phyloP scores from a whole-genome alignment of 2,888 invertebrate genomes.

The Myopa testacea region DNA sequence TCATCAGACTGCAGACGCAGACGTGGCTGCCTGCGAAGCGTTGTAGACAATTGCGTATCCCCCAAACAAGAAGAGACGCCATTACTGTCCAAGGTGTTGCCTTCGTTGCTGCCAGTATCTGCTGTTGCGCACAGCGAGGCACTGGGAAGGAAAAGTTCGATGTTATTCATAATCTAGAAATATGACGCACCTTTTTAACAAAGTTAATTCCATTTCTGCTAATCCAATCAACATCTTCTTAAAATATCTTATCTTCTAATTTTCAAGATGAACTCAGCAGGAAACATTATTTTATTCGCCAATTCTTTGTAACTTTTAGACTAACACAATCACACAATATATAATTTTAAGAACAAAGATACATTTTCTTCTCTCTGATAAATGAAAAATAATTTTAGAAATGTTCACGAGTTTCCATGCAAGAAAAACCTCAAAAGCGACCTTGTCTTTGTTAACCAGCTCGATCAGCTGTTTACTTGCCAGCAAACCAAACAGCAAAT shows the following conservation, averaged over 20 bases:
- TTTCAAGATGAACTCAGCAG: background rate
- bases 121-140: background rate
- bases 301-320: background rate
- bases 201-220: background rate
- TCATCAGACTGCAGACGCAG: constrained; percentile 16
- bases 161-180: background rate
- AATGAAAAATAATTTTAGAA: too few relatives aligned
- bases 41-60: background rate
- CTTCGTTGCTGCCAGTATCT: background rate
- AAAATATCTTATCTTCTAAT: background rate
- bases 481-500: background rate
- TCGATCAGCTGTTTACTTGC: background rate
- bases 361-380: too few relatives aligned
- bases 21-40: background rate
- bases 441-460: background rate
- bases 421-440: background rate
- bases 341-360: too few relatives aligned
- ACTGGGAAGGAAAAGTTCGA: background rate
- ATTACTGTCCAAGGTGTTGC: background rate
- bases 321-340: too few relatives aligned
- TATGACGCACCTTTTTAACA: background rate
- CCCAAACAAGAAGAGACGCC: background rate
- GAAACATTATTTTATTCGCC: background rate
- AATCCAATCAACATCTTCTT: too few relatives aligned
- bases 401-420: background rate